Conservation (phyloP, 64 coral and sea anemone genomes). For the Dendrophyllia cribrosa region DNA sequence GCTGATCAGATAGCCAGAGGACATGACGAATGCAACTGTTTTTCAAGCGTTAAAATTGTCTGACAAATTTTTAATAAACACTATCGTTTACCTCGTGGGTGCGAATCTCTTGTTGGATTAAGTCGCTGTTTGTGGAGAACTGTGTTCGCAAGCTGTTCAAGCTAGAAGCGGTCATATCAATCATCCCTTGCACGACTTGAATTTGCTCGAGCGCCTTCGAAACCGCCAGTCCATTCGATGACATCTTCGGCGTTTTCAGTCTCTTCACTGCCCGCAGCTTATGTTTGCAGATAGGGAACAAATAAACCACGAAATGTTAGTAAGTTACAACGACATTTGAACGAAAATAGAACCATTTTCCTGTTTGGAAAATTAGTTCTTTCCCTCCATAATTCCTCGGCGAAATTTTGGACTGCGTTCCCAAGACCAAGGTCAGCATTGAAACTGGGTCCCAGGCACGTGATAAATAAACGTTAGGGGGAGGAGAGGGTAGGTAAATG, state of each 20-base stretch:
- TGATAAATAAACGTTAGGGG: background rate
- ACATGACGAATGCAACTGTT: background rate
- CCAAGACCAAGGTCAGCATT: background rate
- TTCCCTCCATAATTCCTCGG: background rate
- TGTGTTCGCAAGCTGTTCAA: constrained; percentile 92
- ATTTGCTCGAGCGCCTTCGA: constrained; percentile 71
- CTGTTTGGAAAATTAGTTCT: background rate
- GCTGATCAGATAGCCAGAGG: background rate
- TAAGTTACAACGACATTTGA: background rate
- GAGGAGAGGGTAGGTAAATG: background rate
- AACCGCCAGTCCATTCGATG: constrained; percentile 29
- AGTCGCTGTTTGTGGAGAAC: constrained; percentile 85
- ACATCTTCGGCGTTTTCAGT: constrained; percentile 37
- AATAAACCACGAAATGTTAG: constrained; percentile 15
- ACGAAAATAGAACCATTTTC: constrained; percentile 1
- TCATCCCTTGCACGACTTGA: constrained; percentile 92
- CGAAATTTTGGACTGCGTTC: constrained; percentile 13
- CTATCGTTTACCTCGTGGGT: constrained; percentile 83
- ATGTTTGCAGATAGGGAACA: constrained; percentile 43
- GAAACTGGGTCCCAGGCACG: constrained; percentile 30
- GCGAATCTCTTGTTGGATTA: constrained; percentile 99
- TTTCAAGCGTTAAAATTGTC: background rate
- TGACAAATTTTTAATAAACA: background rate
- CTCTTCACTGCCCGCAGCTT: constrained; percentile 39
- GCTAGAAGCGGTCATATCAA: constrained; percentile 94